Percentiles rank a stretch among this genome's conserved stretches.
phyloP scores from a whole-genome alignment of 2,113 vertebrate species.

The Phalacrocorax aristotelis region DNA sequence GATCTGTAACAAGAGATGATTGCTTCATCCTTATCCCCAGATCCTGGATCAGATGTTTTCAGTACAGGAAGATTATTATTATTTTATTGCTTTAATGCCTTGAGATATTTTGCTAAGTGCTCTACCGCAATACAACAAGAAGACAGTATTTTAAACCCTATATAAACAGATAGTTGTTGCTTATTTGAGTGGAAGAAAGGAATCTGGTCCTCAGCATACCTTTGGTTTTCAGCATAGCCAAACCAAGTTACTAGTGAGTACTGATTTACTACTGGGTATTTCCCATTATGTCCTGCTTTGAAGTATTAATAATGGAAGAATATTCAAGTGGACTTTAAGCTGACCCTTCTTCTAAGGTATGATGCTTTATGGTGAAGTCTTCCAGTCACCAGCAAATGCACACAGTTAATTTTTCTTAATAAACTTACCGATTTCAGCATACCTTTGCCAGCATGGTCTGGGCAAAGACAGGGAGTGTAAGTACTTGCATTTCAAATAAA shows the following conservation, averaged over 20 bases:
- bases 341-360: background rate
- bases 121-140: background rate
- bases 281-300: background rate
- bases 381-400: background rate
- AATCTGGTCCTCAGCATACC: background rate
- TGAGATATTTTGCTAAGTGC: background rate
- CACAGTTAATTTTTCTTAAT: background rate
- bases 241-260: background rate
- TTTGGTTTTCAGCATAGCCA: background rate
- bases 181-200: background rate
- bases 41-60: background rate
- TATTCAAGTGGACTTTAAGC: background rate
- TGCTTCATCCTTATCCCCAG: background rate
- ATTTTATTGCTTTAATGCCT: background rate
- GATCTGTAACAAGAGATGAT: background rate
- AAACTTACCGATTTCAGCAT: background rate
- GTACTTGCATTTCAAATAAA: background rate
- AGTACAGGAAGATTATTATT: background rate
- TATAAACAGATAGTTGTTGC: background rate
- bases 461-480: background rate
- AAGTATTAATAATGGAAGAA: background rate
- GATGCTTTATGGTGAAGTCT: background rate
- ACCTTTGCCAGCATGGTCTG: background rate
- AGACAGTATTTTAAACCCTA: background rate
- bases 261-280: background rate